Evolutionary conservation across 2,888 invertebrate species (phyloP).

Genomic region (Agrypnus murinus): DNA sequence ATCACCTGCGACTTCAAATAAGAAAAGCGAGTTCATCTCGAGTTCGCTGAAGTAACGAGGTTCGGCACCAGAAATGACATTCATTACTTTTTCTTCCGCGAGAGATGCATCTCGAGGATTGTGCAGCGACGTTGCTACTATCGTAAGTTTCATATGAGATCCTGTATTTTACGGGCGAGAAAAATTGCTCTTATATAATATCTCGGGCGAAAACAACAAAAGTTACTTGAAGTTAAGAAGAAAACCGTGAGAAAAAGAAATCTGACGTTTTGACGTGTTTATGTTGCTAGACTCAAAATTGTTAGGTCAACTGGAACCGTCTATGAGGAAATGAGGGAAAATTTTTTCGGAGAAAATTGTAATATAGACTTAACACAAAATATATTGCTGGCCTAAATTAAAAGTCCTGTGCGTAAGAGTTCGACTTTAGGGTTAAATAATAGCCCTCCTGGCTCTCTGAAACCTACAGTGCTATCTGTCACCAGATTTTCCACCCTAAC

Average conservation of each 20-base stretch:
- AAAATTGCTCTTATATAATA: constrained; percentile 34
- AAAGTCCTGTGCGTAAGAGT: constrained; percentile 35
- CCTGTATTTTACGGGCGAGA: constrained; percentile 31
- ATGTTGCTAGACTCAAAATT: constrained; percentile 12
- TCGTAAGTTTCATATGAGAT: constrained; percentile 30
- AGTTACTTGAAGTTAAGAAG: constrained; percentile 27
- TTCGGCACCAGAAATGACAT: constrained; percentile 33
- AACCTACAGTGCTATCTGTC: constrained; percentile 36
- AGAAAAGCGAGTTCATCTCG: constrained; percentile 30
- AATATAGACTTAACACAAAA: constrained; percentile 15
- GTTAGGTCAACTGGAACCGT: constrained; percentile 6
- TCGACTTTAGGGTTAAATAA: constrained; percentile 35
- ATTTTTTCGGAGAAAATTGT: neutral
- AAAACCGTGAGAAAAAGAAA: constrained; percentile 23
- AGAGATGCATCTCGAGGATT: constrained; percentile 33
- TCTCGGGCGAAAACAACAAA: constrained; percentile 37
- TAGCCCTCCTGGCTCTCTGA: constrained; percentile 28
- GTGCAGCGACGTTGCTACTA: constrained; percentile 26
- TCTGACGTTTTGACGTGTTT: constrained; percentile 22
- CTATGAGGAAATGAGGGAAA: neutral
- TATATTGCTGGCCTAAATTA: constrained; percentile 36
- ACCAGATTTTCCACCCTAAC: constrained; percentile 35
- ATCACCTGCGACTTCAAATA: constrained; percentile 40
- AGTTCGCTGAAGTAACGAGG: constrained; percentile 15
- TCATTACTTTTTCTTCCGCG: constrained; percentile 32